Conservation (phyloP, 2,113 vertebrate genomes). For the Tetraodon nigroviridis region DNA sequence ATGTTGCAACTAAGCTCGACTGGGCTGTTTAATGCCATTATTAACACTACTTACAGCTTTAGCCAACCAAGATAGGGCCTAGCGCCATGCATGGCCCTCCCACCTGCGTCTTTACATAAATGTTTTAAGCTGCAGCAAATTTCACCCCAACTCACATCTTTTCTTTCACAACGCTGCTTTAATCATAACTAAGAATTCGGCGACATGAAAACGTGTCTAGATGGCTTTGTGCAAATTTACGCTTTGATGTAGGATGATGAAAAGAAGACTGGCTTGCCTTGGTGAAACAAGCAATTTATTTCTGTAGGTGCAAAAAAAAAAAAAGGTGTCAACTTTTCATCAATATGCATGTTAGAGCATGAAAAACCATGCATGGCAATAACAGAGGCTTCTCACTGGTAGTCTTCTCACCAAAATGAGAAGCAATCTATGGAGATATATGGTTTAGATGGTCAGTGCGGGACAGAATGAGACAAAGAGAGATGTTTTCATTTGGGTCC, state of each 20-base stretch:
- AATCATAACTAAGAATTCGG: slow-evolving; percentile 20
- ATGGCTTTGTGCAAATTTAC: slow-evolving; percentile 22
- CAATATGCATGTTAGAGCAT: slow-evolving; percentile 59
- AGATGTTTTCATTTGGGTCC: slow-evolving; percentile 51
- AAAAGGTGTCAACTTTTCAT: slow-evolving; percentile 47
- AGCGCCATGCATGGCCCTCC: slow-evolving; percentile 50
- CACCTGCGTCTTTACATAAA: slow-evolving; percentile 43
- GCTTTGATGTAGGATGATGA: slow-evolving; percentile 43
- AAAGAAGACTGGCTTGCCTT: slow-evolving; percentile 20
- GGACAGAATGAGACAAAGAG: slow-evolving; percentile 15
- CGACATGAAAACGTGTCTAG: slow-evolving; percentile 24
- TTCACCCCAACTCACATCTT: slow-evolving; percentile 20
- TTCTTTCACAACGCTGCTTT: slow-evolving; percentile 20
- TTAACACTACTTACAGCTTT: slow-evolving; percentile 67
- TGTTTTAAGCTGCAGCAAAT: slow-evolving; percentile 21
- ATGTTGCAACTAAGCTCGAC: slow-evolving; percentile 54
- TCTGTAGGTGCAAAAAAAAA: slow-evolving; percentile 31
- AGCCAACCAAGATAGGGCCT: slow-evolving; percentile 68
- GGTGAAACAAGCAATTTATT: slow-evolving; percentile 43
- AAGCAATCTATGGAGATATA: slow-evolving; percentile 51
- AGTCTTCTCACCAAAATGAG: slow-evolving; percentile 39
- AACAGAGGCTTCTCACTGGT: slow-evolving; percentile 34
- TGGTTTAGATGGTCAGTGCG: slow-evolving; percentile 3
- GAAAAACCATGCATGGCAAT: slow-evolving; percentile 41
- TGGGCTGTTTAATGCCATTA: slow-evolving; percentile 69